phyloP scores from a whole-genome alignment of 2,888 invertebrate genomes.

The Orthosia gracilis region DNA sequence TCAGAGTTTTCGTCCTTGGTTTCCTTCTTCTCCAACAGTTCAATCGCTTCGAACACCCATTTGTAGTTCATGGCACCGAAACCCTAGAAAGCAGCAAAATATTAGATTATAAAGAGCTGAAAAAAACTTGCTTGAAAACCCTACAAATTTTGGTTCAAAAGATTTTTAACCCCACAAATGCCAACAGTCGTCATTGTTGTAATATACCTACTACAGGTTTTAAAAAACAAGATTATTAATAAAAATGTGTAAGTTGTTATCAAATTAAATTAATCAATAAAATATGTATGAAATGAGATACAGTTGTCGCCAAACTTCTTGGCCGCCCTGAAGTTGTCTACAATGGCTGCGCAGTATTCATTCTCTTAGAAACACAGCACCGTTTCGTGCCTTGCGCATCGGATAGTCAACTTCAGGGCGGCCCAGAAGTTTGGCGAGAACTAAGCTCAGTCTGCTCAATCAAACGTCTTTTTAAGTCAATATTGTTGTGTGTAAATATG shows the following conservation, averaged over 20 bases:
- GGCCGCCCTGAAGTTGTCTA: no score
- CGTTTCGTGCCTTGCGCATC: no score
- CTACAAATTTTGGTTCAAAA: not conserved
- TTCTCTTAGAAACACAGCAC: no score
- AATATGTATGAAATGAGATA: not conserved
- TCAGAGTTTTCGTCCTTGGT: constrained; percentile 15
- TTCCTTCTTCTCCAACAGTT: constrained; percentile 84
- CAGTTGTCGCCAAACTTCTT: no score
- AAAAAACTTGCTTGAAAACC: not conserved
- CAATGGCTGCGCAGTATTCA: no score
- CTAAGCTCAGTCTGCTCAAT: not conserved
- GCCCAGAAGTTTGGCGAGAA: no score
- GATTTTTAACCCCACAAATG: not conserved
- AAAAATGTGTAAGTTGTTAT: not conserved
- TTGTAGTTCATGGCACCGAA: constrained; percentile 99
- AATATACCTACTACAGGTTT: no score
- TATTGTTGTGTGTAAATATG: no score
- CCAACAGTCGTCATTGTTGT: no score
- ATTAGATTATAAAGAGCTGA: not conserved
- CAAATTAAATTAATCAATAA: not conserved
- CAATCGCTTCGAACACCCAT: constrained; percentile 99
- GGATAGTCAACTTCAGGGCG: no score
- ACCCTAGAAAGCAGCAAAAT: constrained; percentile 92
- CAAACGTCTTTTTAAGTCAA: not conserved
- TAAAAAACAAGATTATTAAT: not conserved